Evolutionary conservation across 2,888 invertebrate species (phyloP), one percentile per base, ranked within the genome.

Genomic region (Hypena proboscidalis): DNA sequence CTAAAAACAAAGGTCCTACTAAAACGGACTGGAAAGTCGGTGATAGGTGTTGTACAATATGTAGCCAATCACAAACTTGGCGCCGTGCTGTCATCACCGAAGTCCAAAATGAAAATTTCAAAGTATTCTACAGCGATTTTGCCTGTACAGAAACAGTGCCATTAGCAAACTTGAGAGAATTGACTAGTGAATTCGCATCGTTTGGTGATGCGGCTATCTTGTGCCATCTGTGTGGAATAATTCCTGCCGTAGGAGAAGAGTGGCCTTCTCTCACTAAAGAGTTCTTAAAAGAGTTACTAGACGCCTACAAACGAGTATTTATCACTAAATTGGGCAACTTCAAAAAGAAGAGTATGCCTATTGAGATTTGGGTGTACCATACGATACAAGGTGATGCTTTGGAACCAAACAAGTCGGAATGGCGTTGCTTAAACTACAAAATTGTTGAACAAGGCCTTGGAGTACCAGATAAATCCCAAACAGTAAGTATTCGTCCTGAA

Each of bases 141-240:
- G 94, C 94, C 0, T 82, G 84, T 29, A 81, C 88, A 1, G 92
- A 93, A 53, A 83, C 80, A 0, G 85, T 94, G 7, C 70, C 78
- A 0, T 34, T 68, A 0, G 67, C 81, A 1, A 74, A 85, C 30
- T 74, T 96, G 9, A 92, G 87, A 33, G 80, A 86, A 1, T 81
- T 95, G 2, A 72, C 89, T 6, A 62, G 81, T 0, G 76, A 89
- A 4, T 94, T 95, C 50, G 68, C 77, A 4, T 72, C 77, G 0
- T 76, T 92, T 0, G 91, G 92, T 0, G 92, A 93, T 44, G 93
- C 93, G 0, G 93, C 93, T 0, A 85, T 94, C 11, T 92, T 92
- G 55, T 95, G 96, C 50, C 94, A 94, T 70, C 74, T 97, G 33
- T 93, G 92, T 1, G 94, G 95, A 10, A 92, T 97, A 5, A 79